A percentile compares a stretch with the other conserved stretches of the same genome.
Evolutionary conservation across 2,888 invertebrate species (phyloP).

Genomic region (Dastarcus helophoroides): DNA sequence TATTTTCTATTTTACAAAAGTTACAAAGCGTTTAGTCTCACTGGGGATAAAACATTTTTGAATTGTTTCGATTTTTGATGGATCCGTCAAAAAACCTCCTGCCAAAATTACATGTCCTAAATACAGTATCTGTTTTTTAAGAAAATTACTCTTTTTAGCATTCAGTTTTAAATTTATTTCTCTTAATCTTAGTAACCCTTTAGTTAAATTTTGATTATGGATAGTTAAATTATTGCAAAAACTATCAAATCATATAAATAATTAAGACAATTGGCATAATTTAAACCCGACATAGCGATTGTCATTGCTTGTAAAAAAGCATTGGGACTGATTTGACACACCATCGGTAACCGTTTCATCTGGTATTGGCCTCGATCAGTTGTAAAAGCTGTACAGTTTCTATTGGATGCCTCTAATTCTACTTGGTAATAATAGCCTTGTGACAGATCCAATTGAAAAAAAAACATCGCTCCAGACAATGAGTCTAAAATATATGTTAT

Average conservation of each 20-base stretch:
- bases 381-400: no score
- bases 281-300: constrained; percentile 16
- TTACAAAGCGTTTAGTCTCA: no score
- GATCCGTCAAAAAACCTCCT: constrained; percentile 11
- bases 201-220: constrained; percentile 16
- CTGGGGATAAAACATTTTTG: constrained; percentile 14
- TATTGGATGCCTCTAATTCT: constrained; percentile 17
- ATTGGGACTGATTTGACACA: constrained; percentile 19
- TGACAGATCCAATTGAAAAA: constrained; percentile 16
- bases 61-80: constrained; percentile 11
- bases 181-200: constrained; percentile 11
- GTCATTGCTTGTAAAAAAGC: constrained; percentile 19
- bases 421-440: constrained; percentile 22
- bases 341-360: constrained; percentile 18
- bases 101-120: constrained; percentile 12
- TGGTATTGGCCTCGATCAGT: constrained; percentile 19
- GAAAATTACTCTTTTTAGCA: constrained; percentile 16
- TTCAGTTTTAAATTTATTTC: constrained; percentile 17
- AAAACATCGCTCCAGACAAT: constrained; percentile 18
- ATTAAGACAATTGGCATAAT: constrained; percentile 15
- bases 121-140: constrained; percentile 14
- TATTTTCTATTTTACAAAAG: no score
- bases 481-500: constrained; percentile 21
- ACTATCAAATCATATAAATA: constrained; percentile 15
- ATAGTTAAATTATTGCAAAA: constrained; percentile 14